Percentiles rank a stretch among this genome's conserved stretches.
Evolutionary conservation across 2,888 invertebrate genomes (phyloP).

Genomic region (Miltochrista miniata): DNA sequence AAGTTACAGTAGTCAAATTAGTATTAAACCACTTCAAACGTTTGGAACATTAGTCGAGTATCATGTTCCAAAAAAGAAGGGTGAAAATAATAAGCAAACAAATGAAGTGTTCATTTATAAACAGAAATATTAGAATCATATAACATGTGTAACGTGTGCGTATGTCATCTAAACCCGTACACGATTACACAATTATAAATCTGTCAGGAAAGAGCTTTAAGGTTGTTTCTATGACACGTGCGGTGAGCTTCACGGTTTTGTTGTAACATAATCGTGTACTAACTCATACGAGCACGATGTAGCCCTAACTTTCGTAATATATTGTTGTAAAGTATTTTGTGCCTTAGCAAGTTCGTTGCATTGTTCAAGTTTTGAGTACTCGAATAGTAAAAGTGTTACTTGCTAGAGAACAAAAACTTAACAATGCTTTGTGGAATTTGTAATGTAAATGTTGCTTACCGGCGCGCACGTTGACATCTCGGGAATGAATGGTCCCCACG

Average conservation of each 20-base stretch:
- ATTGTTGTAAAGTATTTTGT: constrained; percentile 20
- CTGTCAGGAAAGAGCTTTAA: constrained; percentile 30
- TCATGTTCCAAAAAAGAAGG: constrained; percentile 21
- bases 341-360: constrained; percentile 14
- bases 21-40: constrained; percentile 10
- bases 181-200: constrained; percentile 37
- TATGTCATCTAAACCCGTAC: constrained; percentile 28
- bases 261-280: constrained; percentile 27
- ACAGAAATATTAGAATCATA: constrained; percentile 24
- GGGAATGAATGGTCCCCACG: constrained; percentile 94
- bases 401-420: constrained; percentile 22
- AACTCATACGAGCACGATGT: constrained; percentile 2
- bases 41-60: constrained; percentile 14
- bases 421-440: constrained; percentile 30
- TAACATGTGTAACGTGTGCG: constrained; percentile 16
- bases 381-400: constrained; percentile 6
- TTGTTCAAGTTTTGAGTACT: constrained; percentile 9
- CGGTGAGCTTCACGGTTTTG: constrained; percentile 14
- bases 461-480: constrained; percentile 97
- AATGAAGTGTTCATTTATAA: constrained; percentile 17
- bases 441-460: constrained; percentile 85
- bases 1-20: constrained; percentile 20
- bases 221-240: constrained; percentile 7
- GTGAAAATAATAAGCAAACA: constrained; percentile 27
- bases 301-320: constrained; percentile 10